Percentiles rank a stretch among this genome's conserved stretches.
Conservation (phyloP, 2,888 invertebrate species). For the Lasioglossum figueresi region DNA sequence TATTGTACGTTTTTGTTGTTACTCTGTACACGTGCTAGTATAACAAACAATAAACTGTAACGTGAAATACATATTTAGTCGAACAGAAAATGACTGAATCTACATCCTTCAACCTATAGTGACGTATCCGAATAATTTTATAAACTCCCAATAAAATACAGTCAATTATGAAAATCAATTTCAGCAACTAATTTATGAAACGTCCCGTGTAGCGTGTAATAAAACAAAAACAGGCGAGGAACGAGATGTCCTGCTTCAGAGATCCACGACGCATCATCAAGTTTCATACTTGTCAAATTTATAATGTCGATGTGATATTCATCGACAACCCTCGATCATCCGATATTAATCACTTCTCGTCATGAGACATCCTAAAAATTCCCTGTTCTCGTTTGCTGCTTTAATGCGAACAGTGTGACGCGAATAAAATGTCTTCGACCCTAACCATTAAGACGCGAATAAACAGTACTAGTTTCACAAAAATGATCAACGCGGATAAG, state of each 20-base stretch:
- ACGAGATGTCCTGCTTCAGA: background rate
- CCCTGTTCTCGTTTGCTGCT: background rate
- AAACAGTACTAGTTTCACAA: background rate
- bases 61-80: background rate
- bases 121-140: background rate
- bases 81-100: background rate
- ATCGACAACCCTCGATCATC: background rate
- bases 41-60: background rate
- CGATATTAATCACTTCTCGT: background rate
- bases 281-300: slow-evolving; percentile 9
- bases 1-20: background rate
- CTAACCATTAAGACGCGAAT: slow-evolving; percentile 15
- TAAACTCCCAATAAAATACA: background rate
- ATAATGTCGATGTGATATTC: background rate
- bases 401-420: background rate
- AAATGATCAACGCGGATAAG: background rate
- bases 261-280: background rate
- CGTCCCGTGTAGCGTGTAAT: too few species aligned
- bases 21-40: background rate
- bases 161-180: background rate
- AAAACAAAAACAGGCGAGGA: slow-evolving; percentile 32
- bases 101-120: background rate
- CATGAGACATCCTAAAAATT: too few species aligned
- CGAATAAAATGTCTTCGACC: background rate
- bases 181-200: background rate